Base-by-base conservation (phyloP, 2,888 invertebrate genomes). In the Phortica okadai region DNA sequence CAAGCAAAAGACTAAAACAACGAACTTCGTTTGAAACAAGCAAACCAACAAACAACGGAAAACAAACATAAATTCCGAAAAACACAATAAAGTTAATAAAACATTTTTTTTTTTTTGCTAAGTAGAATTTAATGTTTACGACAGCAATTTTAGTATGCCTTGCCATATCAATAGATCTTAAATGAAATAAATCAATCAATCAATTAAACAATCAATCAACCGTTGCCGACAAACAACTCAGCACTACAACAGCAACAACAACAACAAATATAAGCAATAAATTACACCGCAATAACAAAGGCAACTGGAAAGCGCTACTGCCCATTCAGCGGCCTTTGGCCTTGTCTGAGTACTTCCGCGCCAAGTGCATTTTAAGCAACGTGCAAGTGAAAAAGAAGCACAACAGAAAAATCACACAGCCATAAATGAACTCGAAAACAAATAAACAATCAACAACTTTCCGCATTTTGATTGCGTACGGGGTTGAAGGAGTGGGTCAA, bases 381-480 rank as follows among this genome's bases (percentile, higher is more conserved):
- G 33, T 33, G 33, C 33, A 33, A 67, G 1, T n/a, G 33, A 33
- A 33, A 5, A 33, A 33, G 50, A 50, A 50, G 8, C 14, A 7
- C n/a, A 59, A 59, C 41, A 66, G 0, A 14, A 41, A 50, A 54
- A 25, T 6, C 25, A 56, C 11, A 72, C 33, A 56, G n/a, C 44
- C 25, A 25, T 56, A 56, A 56, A 72, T 54, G 8, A n/a, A 69
- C 8, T 7, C 21, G 69, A 44, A 72, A 2, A 70, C 10, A n/a
- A 66, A 66, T 67, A 72, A 70, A 62, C 16, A 62, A 72, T 72
- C 54, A 54, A 54, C 70, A 56, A 72, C 56, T 72, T 72, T 72
- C 70, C 70, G 70, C 69, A 44, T 25, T 50, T 69, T 45, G 54
- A 56, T 72, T 33, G 50, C 14, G 50, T 8, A 0, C 50, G 50